Evolutionary conservation across 2,888 invertebrate genomes (phyloP).

Genomic region (Ditylenchus weischeri): DNA sequence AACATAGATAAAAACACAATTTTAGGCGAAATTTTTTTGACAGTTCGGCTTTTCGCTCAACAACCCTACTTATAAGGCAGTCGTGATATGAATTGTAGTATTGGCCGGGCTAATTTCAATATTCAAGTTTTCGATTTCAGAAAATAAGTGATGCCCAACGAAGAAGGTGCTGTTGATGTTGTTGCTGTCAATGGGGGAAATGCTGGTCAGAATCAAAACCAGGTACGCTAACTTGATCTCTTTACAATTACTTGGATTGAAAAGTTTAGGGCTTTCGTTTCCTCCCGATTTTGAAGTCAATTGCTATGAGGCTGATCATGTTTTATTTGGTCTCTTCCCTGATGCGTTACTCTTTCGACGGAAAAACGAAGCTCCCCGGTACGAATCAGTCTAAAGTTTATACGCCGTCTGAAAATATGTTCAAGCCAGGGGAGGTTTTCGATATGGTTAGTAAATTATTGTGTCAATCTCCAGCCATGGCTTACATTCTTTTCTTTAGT

Average conservation of each 20-base stretch:
- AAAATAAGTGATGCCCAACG: no score
- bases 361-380: slow-evolving; percentile 13
- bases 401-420: slow-evolving; percentile 56
- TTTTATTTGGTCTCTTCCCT: slow-evolving; percentile 43
- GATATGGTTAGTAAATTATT: slow-evolving; percentile 60
- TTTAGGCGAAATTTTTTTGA: no score
- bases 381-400: slow-evolving; percentile 14
- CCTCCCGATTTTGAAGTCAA: slow-evolving; percentile 33
- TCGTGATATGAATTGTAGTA: no score
- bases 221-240: not conserved
- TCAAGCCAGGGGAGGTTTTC: slow-evolving; percentile 59
- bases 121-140: no score
- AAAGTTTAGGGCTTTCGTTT: slow-evolving; percentile 27
- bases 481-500: slow-evolving; percentile 31
- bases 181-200: not conserved
- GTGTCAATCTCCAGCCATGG: slow-evolving; percentile 59
- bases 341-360: slow-evolving; percentile 36
- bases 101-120: no score
- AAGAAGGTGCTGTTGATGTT: no score
- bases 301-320: slow-evolving; percentile 38
- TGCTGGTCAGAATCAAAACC: not conserved
- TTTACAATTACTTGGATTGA: slow-evolving; percentile 9
- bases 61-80: no score
- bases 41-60: no score
- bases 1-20: no score